Conservation (phyloP, 1,140 invertebrate genomes). For the Drosophila funebris region DNA sequence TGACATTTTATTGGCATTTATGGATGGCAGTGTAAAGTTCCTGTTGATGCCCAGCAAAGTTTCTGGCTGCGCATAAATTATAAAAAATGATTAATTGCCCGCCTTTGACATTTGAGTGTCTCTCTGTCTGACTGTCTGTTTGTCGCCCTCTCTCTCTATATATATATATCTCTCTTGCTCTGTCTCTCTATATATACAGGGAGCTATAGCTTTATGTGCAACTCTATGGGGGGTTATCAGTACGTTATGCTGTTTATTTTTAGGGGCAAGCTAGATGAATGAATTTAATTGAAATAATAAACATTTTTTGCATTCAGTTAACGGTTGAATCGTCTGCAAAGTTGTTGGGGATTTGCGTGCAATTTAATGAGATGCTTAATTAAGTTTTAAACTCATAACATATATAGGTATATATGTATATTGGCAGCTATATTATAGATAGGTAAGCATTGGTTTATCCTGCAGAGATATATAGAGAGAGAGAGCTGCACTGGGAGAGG, state of each 20-base stretch:
- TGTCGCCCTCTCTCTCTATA: background rate
- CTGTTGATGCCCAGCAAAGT: constrained; percentile 32
- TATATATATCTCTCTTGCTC: background rate
- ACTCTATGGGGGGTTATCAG: background rate
- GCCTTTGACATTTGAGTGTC: constrained; percentile 35
- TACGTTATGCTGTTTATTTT: background rate
- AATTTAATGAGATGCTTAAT: constrained; percentile 17
- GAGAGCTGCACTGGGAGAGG: too few relatives aligned
- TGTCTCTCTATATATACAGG: background rate
- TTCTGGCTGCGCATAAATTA: constrained; percentile 47
- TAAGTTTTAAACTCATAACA: constrained; percentile 4
- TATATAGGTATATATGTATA: too few relatives aligned
- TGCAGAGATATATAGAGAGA: too few relatives aligned
- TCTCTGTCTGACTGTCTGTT: background rate
- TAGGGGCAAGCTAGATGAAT: background rate
- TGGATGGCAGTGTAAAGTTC: constrained; percentile 34
- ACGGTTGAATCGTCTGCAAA: background rate
- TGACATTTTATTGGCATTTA: constrained; percentile 55
- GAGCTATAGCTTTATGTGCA: background rate
- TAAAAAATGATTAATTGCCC: constrained; percentile 52
- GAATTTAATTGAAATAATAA: constrained; percentile 41
- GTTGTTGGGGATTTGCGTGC: background rate
- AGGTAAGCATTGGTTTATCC: background rate
- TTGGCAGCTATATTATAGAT: background rate
- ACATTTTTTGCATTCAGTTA: constrained; percentile 11